Evolutionary conservation across 2,888 invertebrate species (phyloP).

Genomic region (Patella depressa): DNA sequence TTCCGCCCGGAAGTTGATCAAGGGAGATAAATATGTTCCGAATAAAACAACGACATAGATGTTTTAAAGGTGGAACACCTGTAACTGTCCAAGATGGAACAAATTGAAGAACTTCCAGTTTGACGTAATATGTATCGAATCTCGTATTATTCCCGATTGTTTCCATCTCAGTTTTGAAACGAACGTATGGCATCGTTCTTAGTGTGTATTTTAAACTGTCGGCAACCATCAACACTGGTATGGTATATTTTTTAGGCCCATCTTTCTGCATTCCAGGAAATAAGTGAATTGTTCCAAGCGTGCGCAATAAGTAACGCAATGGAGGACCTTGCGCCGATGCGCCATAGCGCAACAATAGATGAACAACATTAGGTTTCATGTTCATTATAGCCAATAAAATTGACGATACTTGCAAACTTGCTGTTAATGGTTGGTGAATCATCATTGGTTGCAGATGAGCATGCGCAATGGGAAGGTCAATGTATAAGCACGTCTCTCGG

Average conservation of each 20-base stretch:
- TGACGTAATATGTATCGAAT: constrained; percentile 18
- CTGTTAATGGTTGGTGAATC: constrained; percentile 12
- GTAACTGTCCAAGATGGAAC: not conserved
- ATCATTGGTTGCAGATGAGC: constrained; percentile 16
- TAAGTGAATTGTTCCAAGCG: constrained; percentile 13
- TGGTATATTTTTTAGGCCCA: not conserved
- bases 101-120: not conserved
- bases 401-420: constrained; percentile 17
- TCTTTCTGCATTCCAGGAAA: not conserved
- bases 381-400: constrained; percentile 22
- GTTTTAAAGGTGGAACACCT: constrained; percentile 13
- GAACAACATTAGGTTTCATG: constrained; percentile 19
- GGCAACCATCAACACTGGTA: not conserved
- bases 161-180: not conserved
- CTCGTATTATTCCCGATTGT: not conserved
- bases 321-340: constrained; percentile 17
- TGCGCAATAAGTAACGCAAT: constrained; percentile 21
- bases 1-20: constrained; percentile 13
- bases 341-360: constrained; percentile 15
- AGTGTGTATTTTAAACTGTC: constrained; percentile 18
- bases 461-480: constrained; percentile 21
- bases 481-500: constrained; percentile 11
- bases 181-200: constrained; percentile 5
- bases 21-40: not conserved
- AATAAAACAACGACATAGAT: constrained; percentile 8